phyloP scores from a whole-genome alignment of 92 coral and sea anemone genomes.

The Chrysogorgia sp. region DNA sequence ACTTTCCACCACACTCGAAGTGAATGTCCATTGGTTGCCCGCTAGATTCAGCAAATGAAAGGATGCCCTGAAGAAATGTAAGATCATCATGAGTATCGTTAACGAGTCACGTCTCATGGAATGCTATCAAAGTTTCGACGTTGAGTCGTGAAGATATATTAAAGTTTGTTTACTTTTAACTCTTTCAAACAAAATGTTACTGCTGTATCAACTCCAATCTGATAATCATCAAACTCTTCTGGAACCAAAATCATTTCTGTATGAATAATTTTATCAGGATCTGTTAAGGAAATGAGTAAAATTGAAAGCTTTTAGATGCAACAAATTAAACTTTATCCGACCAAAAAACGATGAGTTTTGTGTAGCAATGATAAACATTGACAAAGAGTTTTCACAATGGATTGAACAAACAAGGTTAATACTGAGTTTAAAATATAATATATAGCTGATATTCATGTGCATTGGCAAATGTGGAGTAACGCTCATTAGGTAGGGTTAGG shows the following conservation, averaged over 20 bases:
- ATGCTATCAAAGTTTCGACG: no score
- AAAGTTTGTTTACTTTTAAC: conserved; percentile 84
- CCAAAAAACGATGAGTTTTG: no score
- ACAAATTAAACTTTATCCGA: background rate
- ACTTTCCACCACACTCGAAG: conserved; percentile 97
- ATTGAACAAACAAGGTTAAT: no score
- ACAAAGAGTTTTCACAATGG: no score
- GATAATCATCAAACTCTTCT: conserved; percentile 95
- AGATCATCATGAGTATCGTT: background rate
- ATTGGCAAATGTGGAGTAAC: no score
- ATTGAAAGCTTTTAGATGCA: background rate
- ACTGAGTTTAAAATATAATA: no score
- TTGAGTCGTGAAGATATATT: no score
- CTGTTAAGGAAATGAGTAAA: conserved; percentile 33
- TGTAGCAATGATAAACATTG: no score
- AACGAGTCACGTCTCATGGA: no score
- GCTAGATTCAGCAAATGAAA: conserved; percentile 87
- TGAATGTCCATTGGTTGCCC: conserved; percentile 84
- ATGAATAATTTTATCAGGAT: conserved; percentile 85
- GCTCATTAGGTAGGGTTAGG: no score
- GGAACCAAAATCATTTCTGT: conserved; percentile 85
- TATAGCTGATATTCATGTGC: no score
- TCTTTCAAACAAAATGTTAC: conserved; percentile 96
- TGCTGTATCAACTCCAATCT: conserved; percentile 97
- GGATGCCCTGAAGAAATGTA: conserved; percentile 67